Evolutionary conservation across 2,113 vertebrate species (phyloP), one percentile per base, ranked within the genome.

Genomic region (Hassar affinis): DNA sequence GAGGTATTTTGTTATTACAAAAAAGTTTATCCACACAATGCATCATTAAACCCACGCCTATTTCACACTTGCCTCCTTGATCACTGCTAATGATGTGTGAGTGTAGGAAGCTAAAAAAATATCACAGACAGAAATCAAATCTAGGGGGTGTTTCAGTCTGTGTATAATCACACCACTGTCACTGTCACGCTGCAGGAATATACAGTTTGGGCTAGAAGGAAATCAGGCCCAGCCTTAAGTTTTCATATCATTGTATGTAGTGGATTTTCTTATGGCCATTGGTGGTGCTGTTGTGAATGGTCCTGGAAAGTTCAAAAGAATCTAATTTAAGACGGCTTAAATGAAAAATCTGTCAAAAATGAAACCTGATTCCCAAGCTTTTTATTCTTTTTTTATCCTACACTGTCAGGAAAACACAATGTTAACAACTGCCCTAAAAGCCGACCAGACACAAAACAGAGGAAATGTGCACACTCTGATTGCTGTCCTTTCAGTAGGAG

Each of bases 51-150:
- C 27, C 27, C 6, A 1, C 0, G 61, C 27, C 61, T 30, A 33
- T 64, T 64, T 33, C 14, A 33, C 33, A 5, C 15, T 6, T 33
- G 61, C 61, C 61, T 64, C 61, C 61, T 64, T 71, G 25, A 71
- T 71, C 68, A 71, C 30, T 42, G 68, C 20, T 71, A 45, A 71
- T 71, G 68, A 71, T 45, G 68, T 45, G 68, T 25, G 35, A 11
- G 22, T 71, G 33, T 71, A 71, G 68, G 9, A 10, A 71, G 38
- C 68, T 45, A 27, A 64, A 64, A 42, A 59, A 59, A 22, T 42
- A 71, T 45, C 20, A 20, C 66, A 45, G 25, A 71, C 17, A 12
- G 27, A 64, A 71, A 71, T 71, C 66, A 71, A 45, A 71, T 45
- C 17, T 42, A 71, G 66, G 35, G 18, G 22, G 18, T 71, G 33